These are phyloP conservation scores for Campoplex nolae DNA, from an alignment of 2,888 invertebrate species.

Conservation along the genomic window DNA sequence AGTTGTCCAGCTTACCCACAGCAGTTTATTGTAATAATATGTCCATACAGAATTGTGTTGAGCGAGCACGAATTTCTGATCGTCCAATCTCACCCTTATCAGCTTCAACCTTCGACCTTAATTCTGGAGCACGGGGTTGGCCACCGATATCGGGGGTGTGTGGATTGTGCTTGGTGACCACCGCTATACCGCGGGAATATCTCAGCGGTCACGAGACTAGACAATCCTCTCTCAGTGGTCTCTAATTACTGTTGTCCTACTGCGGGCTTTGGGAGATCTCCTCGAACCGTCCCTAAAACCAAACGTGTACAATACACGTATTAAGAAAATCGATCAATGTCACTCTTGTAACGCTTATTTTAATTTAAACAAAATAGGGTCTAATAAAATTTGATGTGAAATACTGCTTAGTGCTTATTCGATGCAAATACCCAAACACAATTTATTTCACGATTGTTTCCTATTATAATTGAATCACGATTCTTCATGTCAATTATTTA, in stretches of 20 bases:
- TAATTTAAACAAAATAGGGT: background rate
- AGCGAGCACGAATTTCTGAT: conserved; percentile 59
- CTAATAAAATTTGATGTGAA: background rate
- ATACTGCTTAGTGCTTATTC: background rate
- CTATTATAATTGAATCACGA: no score
- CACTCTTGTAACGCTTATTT: background rate
- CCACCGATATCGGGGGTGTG: conserved; percentile 64
- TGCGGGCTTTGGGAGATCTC: conserved; percentile 29
- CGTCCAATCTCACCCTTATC: conserved; percentile 60
- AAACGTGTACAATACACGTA: conserved; percentile 15
- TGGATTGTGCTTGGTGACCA: conserved; percentile 50
- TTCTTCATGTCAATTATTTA: no score
- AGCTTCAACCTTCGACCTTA: conserved; percentile 68
- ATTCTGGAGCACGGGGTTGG: conserved; percentile 58
- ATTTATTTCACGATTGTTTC: background rate
- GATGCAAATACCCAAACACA: background rate
- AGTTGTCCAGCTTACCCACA: background rate
- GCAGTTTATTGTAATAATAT: background rate
- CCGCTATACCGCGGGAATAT: conserved; percentile 61
- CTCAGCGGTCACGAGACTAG: conserved; percentile 65
- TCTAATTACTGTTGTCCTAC: conserved; percentile 65
- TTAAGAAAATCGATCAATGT: conserved; percentile 9
- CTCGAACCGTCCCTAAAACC: conserved; percentile 38
- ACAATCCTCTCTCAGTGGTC: conserved; percentile 61
- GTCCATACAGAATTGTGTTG: background rate